Base-by-base conservation (phyloP, 2,888 invertebrate genomes). In the Sthenelais limicola region DNA sequence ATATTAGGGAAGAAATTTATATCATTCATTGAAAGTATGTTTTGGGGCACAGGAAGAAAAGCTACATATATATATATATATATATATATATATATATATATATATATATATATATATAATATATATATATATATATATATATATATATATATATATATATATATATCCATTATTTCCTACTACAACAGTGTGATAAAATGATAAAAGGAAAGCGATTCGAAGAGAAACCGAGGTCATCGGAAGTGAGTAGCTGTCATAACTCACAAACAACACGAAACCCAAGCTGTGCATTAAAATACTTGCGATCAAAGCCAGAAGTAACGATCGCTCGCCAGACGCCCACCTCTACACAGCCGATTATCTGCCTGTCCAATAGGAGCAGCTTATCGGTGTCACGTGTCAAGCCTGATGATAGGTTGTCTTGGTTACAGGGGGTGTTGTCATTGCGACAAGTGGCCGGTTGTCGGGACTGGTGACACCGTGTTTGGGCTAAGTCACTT, bases 331-430 rank as follows among this genome's bases (percentile, higher is more conserved):
- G n/a, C n/a, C n/a, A n/a, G n/a, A n/a, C n/a, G n/a, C n/a, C n/a
- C n/a, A n/a, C n/a, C n/a, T n/a, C n/a, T n/a, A n/a, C n/a, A n/a
- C 38, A 26, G 1, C 62, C 26, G 62, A 35, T 62, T 33, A 43
- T 35, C 62, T 35, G 21, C 15, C 38, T 24, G 38, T 62, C 62
- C 62, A 62, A 62, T 62, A 43, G 43, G 62, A 62, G 43, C 38
- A 43, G 38, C 15, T 62, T 62, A 62, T 38, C 62, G 38, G 24
- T 38, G 62, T 62, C 62, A 62, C 62, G 62, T 62, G 62, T 62
- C 62, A 62, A 21, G 38, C 24, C 15, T 62, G 62, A 62, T 62
- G 62, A 62, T 43, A 7, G 62, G 38, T 62, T 62, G 62, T 62
- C 62, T 38, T 35, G 62, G 62, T 35, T 21, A 62, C 38, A 12